Conservation (phyloP, 2,888 invertebrate genomes). For the Hyposoter dolosus region DNA sequence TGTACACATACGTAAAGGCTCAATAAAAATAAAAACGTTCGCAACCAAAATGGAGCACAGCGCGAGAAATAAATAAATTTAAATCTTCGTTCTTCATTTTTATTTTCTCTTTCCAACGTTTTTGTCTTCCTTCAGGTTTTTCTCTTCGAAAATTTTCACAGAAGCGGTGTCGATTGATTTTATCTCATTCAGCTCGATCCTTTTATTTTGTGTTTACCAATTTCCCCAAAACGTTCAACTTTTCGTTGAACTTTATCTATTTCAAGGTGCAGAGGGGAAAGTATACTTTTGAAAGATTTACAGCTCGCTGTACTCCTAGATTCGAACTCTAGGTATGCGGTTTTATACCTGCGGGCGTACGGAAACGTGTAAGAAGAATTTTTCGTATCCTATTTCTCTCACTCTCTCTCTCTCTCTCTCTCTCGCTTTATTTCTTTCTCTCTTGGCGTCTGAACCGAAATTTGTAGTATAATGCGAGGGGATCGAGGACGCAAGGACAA, state of each 20-base stretch:
- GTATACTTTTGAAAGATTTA: neutral
- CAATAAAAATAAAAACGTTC: constrained; percentile 49
- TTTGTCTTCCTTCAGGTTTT: no score
- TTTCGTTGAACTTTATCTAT: neutral
- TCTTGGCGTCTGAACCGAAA: constrained; percentile 75
- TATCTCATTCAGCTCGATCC: neutral
- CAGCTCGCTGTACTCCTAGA: constrained; percentile 7
- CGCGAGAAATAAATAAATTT: neutral
- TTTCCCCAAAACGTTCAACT: neutral
- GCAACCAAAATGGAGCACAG: constrained; percentile 10
- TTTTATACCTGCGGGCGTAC: constrained; percentile 58
- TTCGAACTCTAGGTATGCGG: constrained; percentile 43
- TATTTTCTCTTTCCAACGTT: neutral
- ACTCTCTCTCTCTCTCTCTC: constrained; percentile 35
- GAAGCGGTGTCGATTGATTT: neutral
- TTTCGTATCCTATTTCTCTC: constrained; percentile 58
- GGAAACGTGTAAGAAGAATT: constrained; percentile 55
- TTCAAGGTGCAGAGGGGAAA: constrained; percentile 31
- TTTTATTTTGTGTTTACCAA: neutral
- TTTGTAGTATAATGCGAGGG: constrained; percentile 82
- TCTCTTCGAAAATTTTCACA: neutral
- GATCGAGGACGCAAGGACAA: constrained; percentile 78
- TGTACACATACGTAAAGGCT: constrained; percentile 46
- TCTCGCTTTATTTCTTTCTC: constrained; percentile 39
- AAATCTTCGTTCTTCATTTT: neutral